These are phyloP conservation scores for Villa cingulata DNA, from an alignment of 2,888 invertebrate genomes.

Conservation along the genomic window DNA sequence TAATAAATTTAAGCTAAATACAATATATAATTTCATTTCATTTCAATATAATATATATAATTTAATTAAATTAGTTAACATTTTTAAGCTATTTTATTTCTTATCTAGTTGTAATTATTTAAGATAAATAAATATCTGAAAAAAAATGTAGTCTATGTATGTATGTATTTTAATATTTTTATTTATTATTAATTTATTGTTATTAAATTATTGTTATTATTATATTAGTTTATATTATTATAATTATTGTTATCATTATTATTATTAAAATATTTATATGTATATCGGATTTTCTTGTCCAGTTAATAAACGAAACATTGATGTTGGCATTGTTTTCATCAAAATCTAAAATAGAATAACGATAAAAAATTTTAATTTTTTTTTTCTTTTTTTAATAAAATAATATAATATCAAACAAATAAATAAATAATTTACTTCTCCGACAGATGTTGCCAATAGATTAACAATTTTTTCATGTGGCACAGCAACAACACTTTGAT, in stretches of 20 bases:
- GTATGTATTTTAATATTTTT: background rate
- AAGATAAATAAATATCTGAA: background rate
- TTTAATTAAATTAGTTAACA: no score
- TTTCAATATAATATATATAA: no score
- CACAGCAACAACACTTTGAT: slow-evolving; percentile 98
- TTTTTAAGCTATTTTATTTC: background rate
- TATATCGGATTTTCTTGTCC: slow-evolving; percentile 99
- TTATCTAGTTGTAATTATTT: no score
- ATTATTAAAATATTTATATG: slow-evolving; percentile 49
- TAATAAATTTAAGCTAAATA: no score
- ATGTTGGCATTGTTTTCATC: slow-evolving; percentile 99
- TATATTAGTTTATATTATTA: no score
- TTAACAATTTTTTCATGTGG: slow-evolving; percentile 99
- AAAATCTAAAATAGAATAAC: slow-evolving; percentile 60
- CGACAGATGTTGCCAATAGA: slow-evolving; percentile 95
- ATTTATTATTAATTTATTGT: background rate
- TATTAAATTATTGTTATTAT: no score
- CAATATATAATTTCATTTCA: no score
- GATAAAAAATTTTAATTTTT: background rate
- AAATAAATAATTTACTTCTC: slow-evolving; percentile 59
- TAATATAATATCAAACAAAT: background rate
- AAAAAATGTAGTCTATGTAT: background rate
- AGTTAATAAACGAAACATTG: slow-evolving; percentile 96
- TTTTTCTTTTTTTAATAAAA: background rate
- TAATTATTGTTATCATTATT: background rate